Conservation (phyloP, 1,140 invertebrate genomes). For the Eueides isabella region DNA sequence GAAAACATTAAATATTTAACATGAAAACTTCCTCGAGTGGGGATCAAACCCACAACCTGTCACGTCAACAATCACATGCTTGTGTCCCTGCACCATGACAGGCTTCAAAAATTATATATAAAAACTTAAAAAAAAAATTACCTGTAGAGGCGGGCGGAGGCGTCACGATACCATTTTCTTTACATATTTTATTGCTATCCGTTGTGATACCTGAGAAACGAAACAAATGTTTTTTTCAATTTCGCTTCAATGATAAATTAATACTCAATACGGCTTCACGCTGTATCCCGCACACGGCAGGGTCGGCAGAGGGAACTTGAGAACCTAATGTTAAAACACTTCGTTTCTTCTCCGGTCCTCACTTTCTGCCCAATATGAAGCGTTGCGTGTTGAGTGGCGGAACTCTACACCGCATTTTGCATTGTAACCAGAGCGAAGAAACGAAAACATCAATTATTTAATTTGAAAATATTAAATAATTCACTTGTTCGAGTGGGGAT, state of each 20-base stretch:
- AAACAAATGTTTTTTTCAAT: too few species aligned
- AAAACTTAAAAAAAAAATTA: slow-evolving; percentile 23
- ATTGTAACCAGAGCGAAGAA: not conserved
- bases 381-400: not conserved
- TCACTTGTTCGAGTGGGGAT: not conserved
- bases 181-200: slow-evolving; percentile 61
- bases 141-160: slow-evolving; percentile 59
- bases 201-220: slow-evolving; percentile 55
- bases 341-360: not conserved
- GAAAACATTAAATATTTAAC: too few species aligned
- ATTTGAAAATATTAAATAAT: not conserved
- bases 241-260: too few species aligned
- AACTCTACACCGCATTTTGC: not conserved
- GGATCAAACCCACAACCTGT: too few species aligned
- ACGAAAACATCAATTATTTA: not conserved
- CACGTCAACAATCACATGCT: too few species aligned
- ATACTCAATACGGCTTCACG: too few species aligned
- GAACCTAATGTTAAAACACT: not conserved
- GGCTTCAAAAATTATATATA: not conserved
- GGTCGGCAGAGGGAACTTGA: not conserved
- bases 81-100: too few species aligned
- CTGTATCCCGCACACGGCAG: too few species aligned
- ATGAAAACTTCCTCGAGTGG: too few species aligned
- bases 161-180: slow-evolving; percentile 69
- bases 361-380: not conserved